Evolutionary conservation across 2,888 invertebrate species (phyloP).

Genomic region (Zygothrica quintamaculata): DNA sequence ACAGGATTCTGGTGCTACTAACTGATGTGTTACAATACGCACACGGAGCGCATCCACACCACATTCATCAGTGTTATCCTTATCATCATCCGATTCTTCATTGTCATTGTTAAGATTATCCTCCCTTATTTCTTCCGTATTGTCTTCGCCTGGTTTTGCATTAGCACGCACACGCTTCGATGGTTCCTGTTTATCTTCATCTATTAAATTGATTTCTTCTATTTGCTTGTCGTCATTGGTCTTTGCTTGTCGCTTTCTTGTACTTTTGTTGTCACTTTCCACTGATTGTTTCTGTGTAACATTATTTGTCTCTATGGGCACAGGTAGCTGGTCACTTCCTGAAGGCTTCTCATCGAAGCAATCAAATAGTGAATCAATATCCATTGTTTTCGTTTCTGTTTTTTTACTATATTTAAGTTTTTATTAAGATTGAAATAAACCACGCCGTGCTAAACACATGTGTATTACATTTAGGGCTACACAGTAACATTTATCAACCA

Average conservation of each 20-base stretch:
- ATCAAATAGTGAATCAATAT: conserved; percentile 84
- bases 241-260: conserved; percentile 18
- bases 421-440: not conserved
- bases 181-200: not conserved
- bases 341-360: conserved; percentile 82
- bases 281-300: conserved; percentile 3
- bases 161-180: conserved; percentile 42
- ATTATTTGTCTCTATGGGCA: conserved; percentile 2
- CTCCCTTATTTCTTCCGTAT: not conserved
- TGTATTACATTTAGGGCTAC: conserved; percentile 7
- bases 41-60: conserved; percentile 91
- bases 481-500: not conserved
- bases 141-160: conserved; percentile 3
- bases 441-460: conserved; percentile 34
- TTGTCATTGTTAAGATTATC: conserved; percentile 24
- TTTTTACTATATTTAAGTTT: not conserved
- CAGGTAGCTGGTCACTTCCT: conserved; percentile 29
- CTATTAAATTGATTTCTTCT: not conserved
- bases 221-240: not conserved
- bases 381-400: conserved; percentile 63
- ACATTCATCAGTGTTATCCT: conserved; percentile 45
- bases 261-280: conserved; percentile 16
- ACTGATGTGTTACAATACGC: conserved; percentile 93
- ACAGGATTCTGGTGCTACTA: conserved; percentile 96
- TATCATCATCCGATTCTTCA: conserved; percentile 5